These are phyloP conservation scores for Lontra canadensis DNA, from an alignment of 2,113 vertebrate species.

Conservation along the genomic window DNA sequence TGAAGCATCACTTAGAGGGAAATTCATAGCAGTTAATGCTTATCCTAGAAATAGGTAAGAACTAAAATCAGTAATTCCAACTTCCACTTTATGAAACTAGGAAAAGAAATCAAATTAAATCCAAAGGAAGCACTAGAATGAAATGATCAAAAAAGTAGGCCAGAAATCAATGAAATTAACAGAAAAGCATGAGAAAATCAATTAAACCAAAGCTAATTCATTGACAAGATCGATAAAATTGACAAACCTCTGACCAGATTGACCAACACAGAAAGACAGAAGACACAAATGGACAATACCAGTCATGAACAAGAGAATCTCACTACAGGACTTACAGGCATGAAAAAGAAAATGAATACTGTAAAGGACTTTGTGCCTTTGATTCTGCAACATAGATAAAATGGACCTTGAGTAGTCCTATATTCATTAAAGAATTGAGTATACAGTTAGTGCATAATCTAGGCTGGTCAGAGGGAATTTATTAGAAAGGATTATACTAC, in stretches of 20 bases:
- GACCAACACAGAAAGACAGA: neutral
- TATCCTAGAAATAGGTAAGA: neutral
- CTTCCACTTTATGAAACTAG: neutral
- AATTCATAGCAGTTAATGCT: neutral
- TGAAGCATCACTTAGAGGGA: neutral
- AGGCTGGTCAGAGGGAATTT: neutral
- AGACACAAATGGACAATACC: neutral
- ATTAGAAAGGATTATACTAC: neutral
- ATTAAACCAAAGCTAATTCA: neutral
- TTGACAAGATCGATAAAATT: neutral
- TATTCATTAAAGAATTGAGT: neutral
- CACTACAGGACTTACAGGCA: neutral
- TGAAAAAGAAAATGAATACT: neutral
- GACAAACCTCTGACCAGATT: neutral
- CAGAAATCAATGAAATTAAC: neutral
- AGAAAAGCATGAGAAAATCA: constrained; percentile 17
- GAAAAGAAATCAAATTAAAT: neutral
- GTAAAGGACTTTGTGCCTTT: neutral
- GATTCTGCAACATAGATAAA: neutral
- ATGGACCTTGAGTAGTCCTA: neutral
- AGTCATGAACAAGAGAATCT: neutral
- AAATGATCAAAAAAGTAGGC: neutral
- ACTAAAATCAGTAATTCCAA: constrained; percentile 5
- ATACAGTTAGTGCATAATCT: neutral
- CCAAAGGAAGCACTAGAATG: neutral